These are phyloP conservation scores for Epiblema foenella DNA, from an alignment of 2,888 invertebrate species.

Conservation along the genomic window DNA sequence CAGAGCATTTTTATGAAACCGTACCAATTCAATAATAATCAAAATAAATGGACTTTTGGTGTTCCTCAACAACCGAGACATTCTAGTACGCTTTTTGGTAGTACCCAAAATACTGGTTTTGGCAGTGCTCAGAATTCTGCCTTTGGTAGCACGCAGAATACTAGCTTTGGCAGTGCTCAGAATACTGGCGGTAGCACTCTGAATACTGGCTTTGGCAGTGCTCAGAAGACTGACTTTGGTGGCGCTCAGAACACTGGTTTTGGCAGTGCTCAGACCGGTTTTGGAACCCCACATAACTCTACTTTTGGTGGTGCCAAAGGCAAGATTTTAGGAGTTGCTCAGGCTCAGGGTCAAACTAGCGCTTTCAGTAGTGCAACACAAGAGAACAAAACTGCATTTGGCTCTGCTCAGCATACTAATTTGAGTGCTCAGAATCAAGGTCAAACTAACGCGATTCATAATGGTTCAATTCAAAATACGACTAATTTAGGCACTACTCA, in stretches of 20 bases:
- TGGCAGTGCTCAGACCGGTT: neutral
- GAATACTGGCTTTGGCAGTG: neutral
- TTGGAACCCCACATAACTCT: neutral
- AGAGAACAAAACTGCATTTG: neutral
- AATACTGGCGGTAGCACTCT: neutral
- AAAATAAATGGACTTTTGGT: neutral
- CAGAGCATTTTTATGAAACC: conserved; percentile 8
- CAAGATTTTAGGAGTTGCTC: conserved; percentile 1
- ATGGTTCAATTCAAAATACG: neutral
- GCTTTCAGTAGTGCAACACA: neutral
- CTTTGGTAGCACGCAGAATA: neutral
- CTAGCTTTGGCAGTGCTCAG: neutral
- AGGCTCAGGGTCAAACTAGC: neutral
- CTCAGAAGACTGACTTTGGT: neutral
- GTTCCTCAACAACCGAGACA: neutral
- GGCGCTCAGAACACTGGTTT: neutral
- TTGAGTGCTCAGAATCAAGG: neutral
- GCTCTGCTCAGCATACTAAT: neutral
- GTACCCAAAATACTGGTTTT: neutral
- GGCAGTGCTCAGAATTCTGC: neutral
- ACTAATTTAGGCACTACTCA: neutral
- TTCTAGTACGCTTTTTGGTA: neutral
- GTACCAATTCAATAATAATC: neutral
- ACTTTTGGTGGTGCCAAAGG: neutral
- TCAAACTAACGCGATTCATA: neutral